Percentiles rank a stretch among this genome's conserved stretches.
Evolutionary conservation across 2,113 vertebrate genomes (phyloP).

Genomic region (Channa argus): DNA sequence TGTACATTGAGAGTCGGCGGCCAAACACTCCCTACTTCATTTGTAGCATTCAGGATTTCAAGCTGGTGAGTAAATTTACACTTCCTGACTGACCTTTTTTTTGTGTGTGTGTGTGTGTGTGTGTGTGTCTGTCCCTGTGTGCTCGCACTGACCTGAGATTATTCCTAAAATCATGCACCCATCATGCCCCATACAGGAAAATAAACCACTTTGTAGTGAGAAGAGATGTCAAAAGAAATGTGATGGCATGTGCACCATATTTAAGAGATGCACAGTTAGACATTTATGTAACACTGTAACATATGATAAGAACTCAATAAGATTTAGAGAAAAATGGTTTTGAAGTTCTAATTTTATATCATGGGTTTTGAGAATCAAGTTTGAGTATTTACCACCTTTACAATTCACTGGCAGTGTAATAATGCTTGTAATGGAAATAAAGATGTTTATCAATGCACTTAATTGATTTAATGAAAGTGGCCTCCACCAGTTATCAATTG

Average conservation of each 20-base stretch:
- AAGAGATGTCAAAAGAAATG: slow-evolving; percentile 22
- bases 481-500: slow-evolving; percentile 43
- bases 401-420: slow-evolving; percentile 47
- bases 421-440: slow-evolving; percentile 63
- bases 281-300: not conserved
- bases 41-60: slow-evolving; percentile 99
- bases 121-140: not conserved
- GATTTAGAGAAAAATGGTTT: no score
- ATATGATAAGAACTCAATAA: no score
- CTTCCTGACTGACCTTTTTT: slow-evolving; percentile 22
- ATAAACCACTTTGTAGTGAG: slow-evolving; percentile 36
- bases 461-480: slow-evolving; percentile 69
- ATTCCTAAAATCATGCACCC: slow-evolving; percentile 12
- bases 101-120: no score
- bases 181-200: slow-evolving; percentile 35
- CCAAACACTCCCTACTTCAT: slow-evolving; percentile 99
- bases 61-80: slow-evolving; percentile 92
- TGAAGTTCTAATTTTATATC: no score
- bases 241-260: slow-evolving; percentile 32
- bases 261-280: slow-evolving; percentile 8
- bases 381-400: slow-evolving; percentile 50
- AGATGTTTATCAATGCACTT: slow-evolving; percentile 67
- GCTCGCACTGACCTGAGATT: slow-evolving; percentile 24
- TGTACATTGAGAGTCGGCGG: slow-evolving; percentile 98
- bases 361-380: slow-evolving; percentile 4